Conservation (phyloP, 1,140 invertebrate genomes). For the Grapholita molesta region DNA sequence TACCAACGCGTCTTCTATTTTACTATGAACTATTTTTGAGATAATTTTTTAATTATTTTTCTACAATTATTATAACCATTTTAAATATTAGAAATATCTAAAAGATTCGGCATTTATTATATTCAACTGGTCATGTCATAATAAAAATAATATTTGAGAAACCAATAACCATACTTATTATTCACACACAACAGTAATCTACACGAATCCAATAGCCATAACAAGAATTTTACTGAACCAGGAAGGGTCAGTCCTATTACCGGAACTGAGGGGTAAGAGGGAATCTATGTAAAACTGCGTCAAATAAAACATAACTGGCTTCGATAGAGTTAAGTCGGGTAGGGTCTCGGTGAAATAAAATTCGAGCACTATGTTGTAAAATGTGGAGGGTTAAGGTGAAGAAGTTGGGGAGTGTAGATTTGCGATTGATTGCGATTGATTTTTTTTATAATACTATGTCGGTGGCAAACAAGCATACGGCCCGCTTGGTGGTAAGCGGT, state of each 20-base stretch:
- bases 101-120: too few species aligned
- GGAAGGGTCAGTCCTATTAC: neutral
- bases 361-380: constrained; percentile 58
- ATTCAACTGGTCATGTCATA: too few species aligned
- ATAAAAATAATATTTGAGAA: neutral
- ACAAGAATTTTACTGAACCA: neutral
- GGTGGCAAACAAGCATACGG: too few species aligned
- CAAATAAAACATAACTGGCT: constrained; percentile 67
- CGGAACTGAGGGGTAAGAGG: constrained; percentile 25
- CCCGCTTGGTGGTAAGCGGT: too few species aligned
- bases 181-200: neutral
- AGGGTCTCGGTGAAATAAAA: constrained; percentile 64
- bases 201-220: neutral
- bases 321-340: constrained; percentile 38
- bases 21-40: too few species aligned
- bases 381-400: constrained; percentile 50
- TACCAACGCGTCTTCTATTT: too few species aligned
- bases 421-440: constrained; percentile 3
- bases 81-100: too few species aligned
- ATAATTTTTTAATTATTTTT: too few species aligned
- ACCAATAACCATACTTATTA: neutral
- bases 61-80: too few species aligned
- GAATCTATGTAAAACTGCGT: constrained; percentile 56
- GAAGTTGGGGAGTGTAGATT: constrained; percentile 15
- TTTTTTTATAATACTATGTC: too few species aligned